Evolutionary conservation across 2,113 vertebrate species (phyloP).

Genomic region (Eubucco bourcierii): DNA sequence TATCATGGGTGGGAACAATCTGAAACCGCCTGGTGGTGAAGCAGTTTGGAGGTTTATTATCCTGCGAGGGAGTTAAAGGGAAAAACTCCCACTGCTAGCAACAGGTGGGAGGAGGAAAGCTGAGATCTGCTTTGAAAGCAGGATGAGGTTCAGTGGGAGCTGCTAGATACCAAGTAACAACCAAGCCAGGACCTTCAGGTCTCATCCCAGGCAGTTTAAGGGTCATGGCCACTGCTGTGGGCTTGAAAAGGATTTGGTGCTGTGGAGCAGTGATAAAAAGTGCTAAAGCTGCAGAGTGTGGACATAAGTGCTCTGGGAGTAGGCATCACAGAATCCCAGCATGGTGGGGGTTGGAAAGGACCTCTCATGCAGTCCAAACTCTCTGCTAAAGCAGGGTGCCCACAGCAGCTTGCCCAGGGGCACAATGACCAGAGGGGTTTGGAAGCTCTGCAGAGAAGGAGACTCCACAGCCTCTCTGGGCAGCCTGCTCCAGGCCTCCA

Average conservation of each 20-base stretch:
- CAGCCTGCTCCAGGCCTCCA: too few relatives aligned
- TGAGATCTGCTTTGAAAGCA: not conserved
- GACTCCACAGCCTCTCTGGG: too few relatives aligned
- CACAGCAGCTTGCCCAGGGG: too few relatives aligned
- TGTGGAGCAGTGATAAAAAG: rapidly evolving
- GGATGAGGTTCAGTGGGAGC: not conserved
- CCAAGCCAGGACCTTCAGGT: rapidly evolving
- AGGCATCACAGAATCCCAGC: too few relatives aligned
- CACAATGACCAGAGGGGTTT: too few relatives aligned
- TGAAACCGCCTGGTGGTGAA: not conserved
- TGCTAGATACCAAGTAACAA: rapidly evolving
- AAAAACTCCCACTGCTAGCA: not conserved
- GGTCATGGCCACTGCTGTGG: not conserved
- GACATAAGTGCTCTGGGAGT: rapidly evolving
- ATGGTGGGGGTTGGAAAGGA: too few relatives aligned
- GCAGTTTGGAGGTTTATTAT: not conserved
- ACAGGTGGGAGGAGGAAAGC: not conserved
- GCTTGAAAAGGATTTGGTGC: not conserved
- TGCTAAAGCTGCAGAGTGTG: rapidly evolving
- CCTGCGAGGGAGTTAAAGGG: not conserved
- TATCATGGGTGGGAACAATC: not conserved
- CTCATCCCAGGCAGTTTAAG: not conserved
- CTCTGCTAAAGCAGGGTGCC: too few relatives aligned
- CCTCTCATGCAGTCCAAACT: too few relatives aligned
- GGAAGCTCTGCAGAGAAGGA: too few relatives aligned